Base-by-base conservation (phyloP, 2,888 invertebrate species). In the Eupithecia pulchellata region DNA sequence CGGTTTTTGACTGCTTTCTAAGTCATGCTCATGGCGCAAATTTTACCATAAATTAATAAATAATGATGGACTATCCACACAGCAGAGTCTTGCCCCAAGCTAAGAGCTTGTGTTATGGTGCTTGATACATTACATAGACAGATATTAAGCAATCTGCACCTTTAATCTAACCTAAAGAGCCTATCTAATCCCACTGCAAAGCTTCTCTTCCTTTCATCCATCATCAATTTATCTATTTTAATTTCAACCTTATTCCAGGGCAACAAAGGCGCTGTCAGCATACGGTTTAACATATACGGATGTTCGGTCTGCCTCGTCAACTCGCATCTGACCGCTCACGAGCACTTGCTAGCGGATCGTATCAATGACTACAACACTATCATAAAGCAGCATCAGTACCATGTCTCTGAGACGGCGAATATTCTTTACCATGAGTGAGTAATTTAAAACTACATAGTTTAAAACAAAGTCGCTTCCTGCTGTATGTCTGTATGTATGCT, bases 181-280 rank as follows among this genome's bases (percentile, higher is more conserved):
- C 34, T 13, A 36, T 13, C 34, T 14, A 36, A 36, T 36, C 13
- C 36, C 13, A 36, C 4, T 2, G 14, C 36, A 36, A 36, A 17
- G 5, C 17, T 39, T 17, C 39, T n/a, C 42, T 42, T 42, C 42
- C 14, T n/a, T 42, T 42, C 42, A n/a, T 42, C 42, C 11, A 25
- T 47, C 17, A 47, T 55, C 25, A 30, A 27, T 27, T 27, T 14
- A 14, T 11, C 14, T 13, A 4, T 52, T 52, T 27, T 61, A 66
- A 32, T 34, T 34, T 62, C 36, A 52, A 68, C 30, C 57, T 27
- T 42, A 29, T 77, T 95, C 32, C 88, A 98, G 98, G 99, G 99
- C 34, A 99, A 99, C 91, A 99, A 99, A 95, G 99, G 99, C 27
- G 99, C 98, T 4, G 97, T 98, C 1, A 98, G 97, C 85, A 95